A percentile compares a stretch with the other conserved stretches of the same genome.
Conservation (phyloP, 2,113 vertebrate genomes). For the Riparia riparia region DNA sequence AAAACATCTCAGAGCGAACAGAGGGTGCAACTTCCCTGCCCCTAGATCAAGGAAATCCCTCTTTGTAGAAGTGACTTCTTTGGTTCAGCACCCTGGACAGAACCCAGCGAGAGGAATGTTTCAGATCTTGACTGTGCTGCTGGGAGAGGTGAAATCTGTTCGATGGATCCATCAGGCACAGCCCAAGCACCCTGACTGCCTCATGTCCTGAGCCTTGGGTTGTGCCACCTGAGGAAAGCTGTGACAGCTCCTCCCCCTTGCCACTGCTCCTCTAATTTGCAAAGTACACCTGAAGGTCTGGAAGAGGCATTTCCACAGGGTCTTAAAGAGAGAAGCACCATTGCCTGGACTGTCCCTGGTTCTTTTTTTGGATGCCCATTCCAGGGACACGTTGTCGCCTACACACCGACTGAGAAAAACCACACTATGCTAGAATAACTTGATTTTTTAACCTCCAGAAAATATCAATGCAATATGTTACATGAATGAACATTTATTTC, state of each 20-base stretch:
- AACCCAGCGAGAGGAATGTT: background rate
- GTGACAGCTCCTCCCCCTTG: background rate
- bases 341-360: background rate
- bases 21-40: background rate
- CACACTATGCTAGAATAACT: background rate
- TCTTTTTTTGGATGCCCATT: background rate
- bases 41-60: background rate
- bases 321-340: background rate
- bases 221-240: background rate
- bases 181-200: background rate
- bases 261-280: background rate
- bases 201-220: background rate
- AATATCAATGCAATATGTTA: background rate
- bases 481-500: background rate
- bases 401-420: background rate
- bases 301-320: background rate
- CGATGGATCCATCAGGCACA: background rate
- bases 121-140: background rate
- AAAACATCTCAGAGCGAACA: background rate
- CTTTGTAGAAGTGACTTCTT: background rate
- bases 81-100: background rate
- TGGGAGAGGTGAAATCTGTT: background rate
- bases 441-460: background rate
- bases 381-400: accelerated
- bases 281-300: background rate